Base-by-base conservation (phyloP, 2,113 vertebrate genomes). In the Saimiri boliviensis region DNA sequence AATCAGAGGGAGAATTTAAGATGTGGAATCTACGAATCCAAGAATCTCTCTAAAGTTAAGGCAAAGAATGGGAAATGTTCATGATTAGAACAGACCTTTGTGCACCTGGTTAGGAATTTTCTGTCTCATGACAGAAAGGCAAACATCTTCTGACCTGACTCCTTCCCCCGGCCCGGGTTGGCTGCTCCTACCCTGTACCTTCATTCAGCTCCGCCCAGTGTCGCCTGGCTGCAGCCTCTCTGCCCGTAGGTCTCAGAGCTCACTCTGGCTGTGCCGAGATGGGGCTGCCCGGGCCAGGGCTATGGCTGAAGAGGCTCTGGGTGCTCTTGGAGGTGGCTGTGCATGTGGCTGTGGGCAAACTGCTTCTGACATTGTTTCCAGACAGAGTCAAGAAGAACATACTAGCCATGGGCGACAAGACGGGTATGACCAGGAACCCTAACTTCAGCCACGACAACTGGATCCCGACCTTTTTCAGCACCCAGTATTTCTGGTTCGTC, bases 371-470 rank as follows among this genome's bases (percentile, higher is more conserved):
- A 0, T 77, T 99, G 20, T 99, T 99, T 40, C 99, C 99, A 12
- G 87, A 74, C 0, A 88, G 99, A 40, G 91, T 97, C 93, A 99
- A 98, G 97, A 99, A 93, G 58, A 70, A 98, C 0, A 98, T 99
- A 91, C 92, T 99, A 8, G 99, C 98, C 94, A 84, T 98, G 83
- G 99, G 99, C 0, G 94, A 98, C 88, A 98, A 96, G 90, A 97
- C 49, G 20, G 98, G 98, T 8, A 99, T 99, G 98, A 97, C 98
- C 6, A 52, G 96, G 83, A 99, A 99, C 35, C 99, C 99, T 0
- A 99, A 96, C 14, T 99, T 99, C 93, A 97, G 91, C 42, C 99
- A 98, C 0, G 99, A 99, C 86, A 99, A 99, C 80, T 99, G 99
- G 99, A 99, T 99, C 21, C 99, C 98, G 0, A 99, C 99, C 0